Percentiles rank a stretch among this genome's conserved stretches.
Conservation (phyloP, 2,888 invertebrate genomes). For the Dolichopus griseipennis region DNA sequence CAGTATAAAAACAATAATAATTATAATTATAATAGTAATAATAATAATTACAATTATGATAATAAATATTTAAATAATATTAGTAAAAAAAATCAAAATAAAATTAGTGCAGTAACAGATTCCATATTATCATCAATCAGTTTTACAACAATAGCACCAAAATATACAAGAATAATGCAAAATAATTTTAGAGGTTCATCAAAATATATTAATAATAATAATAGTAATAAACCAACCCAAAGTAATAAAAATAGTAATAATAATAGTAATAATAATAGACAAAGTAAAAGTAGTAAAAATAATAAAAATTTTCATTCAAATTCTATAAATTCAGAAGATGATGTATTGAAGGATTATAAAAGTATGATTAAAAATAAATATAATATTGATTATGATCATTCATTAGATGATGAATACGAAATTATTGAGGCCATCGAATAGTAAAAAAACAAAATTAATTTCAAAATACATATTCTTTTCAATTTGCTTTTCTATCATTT, state of each 20-base stretch:
- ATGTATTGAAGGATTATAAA: slow-evolving; percentile 38
- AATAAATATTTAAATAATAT: no score
- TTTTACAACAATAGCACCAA: not conserved
- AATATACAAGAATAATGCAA: slow-evolving; percentile 31
- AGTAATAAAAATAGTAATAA: slow-evolving; percentile 22
- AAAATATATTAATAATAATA: slow-evolving; percentile 33
- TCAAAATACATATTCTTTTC: no score
- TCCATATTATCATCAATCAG: not conserved
- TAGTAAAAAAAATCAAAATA: not conserved
- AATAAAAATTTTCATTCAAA: slow-evolving; percentile 15
- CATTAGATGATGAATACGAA: slow-evolving; percentile 43
- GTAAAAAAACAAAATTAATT: slow-evolving; percentile 18
- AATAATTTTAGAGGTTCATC: slow-evolving; percentile 40
- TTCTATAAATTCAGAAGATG: slow-evolving; percentile 19
- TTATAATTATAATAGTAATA: no score
- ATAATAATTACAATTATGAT: no score
- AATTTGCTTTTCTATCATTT: no score
- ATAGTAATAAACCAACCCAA: slow-evolving; percentile 14
- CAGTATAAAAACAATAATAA: not conserved
- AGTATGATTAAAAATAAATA: slow-evolving; percentile 43
- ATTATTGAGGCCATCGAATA: slow-evolving; percentile 44
- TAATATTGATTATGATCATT: slow-evolving; percentile 44
- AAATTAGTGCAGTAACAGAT: not conserved
- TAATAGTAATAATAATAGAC: not conserved
- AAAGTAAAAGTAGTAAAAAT: not conserved